phyloP scores from a whole-genome alignment of 2,888 invertebrate species.

The Archaeoteleia sp. region DNA sequence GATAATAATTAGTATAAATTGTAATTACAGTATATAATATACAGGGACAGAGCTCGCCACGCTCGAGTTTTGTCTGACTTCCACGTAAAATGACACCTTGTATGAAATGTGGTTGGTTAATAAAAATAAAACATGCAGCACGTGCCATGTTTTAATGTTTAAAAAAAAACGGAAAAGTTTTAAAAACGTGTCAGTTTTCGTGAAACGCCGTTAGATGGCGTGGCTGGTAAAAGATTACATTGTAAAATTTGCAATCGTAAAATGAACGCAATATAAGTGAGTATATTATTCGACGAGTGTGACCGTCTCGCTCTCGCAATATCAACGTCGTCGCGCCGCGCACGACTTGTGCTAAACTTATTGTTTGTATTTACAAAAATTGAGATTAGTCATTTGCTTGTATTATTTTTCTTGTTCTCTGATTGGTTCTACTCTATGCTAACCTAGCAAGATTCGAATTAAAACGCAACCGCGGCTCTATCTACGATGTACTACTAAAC shows the following conservation, averaged over 20 bases:
- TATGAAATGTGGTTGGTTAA: too few relatives aligned
- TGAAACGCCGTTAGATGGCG: conserved; percentile 26
- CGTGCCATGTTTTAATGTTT: too few relatives aligned
- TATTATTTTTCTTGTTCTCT: conserved; percentile 29
- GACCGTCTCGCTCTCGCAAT: conserved; percentile 39
- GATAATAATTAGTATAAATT: conserved; percentile 70
- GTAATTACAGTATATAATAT: conserved; percentile 73
- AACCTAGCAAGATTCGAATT: conserved; percentile 63
- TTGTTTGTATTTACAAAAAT: conserved; percentile 61
- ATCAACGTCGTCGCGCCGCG: conserved; percentile 36
- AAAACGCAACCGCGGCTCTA: conserved; percentile 63
- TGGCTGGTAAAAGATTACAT: conserved; percentile 33
- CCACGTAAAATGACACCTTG: conserved; percentile 22
- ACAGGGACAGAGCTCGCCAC: conserved; percentile 60
- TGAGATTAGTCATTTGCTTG: conserved; percentile 31
- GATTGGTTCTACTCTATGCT: conserved; percentile 50
- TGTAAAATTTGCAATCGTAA: conserved; percentile 41
- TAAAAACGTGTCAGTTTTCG: conserved; percentile 4
- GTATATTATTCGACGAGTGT: conserved; percentile 51
- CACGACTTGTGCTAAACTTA: conserved; percentile 62
- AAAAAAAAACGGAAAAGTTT: too few relatives aligned
- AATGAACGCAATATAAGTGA: conserved; percentile 52
- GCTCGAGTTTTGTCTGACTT: conserved; percentile 30
- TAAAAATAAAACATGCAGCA: too few relatives aligned
- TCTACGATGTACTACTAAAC: conserved; percentile 59